These are phyloP conservation scores for Myotis yumanensis DNA, from an alignment of 2,113 vertebrate genomes.

Conservation along the genomic window DNA sequence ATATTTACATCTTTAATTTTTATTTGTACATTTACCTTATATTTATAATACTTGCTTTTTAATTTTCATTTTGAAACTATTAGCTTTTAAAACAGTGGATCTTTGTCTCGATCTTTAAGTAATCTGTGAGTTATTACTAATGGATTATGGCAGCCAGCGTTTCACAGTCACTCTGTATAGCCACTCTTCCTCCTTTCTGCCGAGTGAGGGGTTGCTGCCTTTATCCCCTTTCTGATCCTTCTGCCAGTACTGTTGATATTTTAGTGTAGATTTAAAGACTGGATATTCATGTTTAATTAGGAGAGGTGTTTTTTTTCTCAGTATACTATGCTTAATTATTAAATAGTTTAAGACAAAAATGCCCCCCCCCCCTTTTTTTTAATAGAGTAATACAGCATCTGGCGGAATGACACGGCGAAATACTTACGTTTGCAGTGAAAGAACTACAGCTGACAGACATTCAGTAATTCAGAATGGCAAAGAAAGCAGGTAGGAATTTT, in stretches of 20 bases:
- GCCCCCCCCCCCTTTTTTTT: neutral
- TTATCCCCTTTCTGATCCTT: neutral
- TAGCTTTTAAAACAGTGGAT: neutral
- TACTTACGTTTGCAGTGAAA: slow-evolving; percentile 97
- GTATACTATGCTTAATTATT: neutral
- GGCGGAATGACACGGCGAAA: slow-evolving; percentile 97
- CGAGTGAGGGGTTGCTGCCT: neutral
- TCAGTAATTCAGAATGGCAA: slow-evolving; percentile 98
- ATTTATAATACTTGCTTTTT: neutral
- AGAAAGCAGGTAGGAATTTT: slow-evolving; percentile 92
- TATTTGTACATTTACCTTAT: neutral
- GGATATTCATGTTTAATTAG: neutral
- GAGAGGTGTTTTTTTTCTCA: neutral
- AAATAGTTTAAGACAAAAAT: slow-evolving; percentile 46
- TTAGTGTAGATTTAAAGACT: neutral
- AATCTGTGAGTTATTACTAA: neutral
- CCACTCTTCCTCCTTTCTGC: neutral
- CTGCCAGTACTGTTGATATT: neutral
- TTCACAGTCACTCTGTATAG: neutral
- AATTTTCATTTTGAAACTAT: neutral
- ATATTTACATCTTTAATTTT: neutral
- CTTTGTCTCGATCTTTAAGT: neutral
- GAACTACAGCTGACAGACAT: slow-evolving; percentile 92
- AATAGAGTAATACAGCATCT: slow-evolving; percentile 92
- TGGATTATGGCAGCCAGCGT: neutral